Percentiles rank a stretch among this genome's conserved stretches.
These are phyloP conservation scores for Stigmatopora argus DNA, from an alignment of 2,113 vertebrate genomes.

Conservation along the genomic window DNA sequence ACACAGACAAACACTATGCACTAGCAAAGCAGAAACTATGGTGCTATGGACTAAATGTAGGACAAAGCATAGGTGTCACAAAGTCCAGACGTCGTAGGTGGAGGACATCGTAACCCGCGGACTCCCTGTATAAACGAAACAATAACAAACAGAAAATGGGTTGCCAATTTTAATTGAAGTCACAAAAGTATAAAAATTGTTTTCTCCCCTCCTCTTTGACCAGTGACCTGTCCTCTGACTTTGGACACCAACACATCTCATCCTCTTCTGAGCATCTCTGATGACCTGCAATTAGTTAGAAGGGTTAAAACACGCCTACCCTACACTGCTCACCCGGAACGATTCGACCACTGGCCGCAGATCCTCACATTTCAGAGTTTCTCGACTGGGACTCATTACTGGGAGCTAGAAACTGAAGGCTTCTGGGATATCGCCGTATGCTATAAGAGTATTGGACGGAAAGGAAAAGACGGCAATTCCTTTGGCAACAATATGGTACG, in stretches of 20 bases:
- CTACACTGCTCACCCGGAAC: conserved; percentile 49
- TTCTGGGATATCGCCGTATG: conserved; percentile 69
- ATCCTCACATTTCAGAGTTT: conserved; percentile 60
- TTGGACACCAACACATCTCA: conserved; percentile 66
- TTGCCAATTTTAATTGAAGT: not conserved
- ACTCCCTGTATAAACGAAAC: not conserved
- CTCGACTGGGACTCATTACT: conserved; percentile 67
- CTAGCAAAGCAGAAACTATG: not conserved
- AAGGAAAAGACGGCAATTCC: conserved; percentile 63
- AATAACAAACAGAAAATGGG: not conserved
- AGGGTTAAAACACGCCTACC: conserved; percentile 52
- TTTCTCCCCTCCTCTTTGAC: not conserved
- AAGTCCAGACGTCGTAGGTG: too few relatives aligned
- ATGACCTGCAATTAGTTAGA: conserved; percentile 56
- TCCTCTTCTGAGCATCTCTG: conserved; percentile 63
- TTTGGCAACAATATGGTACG: conserved; percentile 69
- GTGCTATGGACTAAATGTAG: too few relatives aligned
- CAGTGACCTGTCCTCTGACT: conserved; percentile 61
- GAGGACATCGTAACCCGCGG: too few relatives aligned
- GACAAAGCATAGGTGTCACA: too few relatives aligned
- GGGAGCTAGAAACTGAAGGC: conserved; percentile 68
- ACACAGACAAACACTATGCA: not conserved
- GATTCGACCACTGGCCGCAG: conserved; percentile 72
- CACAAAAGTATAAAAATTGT: not conserved
- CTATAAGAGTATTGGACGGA: conserved; percentile 65